Evolutionary conservation across 1,140 invertebrate genomes (phyloP).

Genomic region (Lepidotrigona ventralis): DNA sequence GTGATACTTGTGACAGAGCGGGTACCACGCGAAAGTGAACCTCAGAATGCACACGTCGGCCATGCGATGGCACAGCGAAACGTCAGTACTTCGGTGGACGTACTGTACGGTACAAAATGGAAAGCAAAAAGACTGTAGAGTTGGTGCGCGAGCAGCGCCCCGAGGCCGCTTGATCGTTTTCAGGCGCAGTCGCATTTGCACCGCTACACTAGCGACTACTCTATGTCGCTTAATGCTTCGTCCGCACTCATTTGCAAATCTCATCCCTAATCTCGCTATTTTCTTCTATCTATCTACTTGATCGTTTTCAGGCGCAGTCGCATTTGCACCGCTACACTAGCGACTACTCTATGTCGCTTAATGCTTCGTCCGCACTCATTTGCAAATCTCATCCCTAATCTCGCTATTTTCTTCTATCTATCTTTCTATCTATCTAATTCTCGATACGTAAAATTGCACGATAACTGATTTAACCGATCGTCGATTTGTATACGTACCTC

Average conservation of each 20-base stretch:
- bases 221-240: constrained; percentile 1
- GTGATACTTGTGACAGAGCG: constrained; percentile 52
- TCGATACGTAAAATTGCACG: too few relatives aligned
- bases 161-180: constrained; percentile 44
- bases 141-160: constrained; percentile 44
- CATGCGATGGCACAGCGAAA: constrained; percentile 72
- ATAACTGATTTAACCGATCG: not conserved
- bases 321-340: constrained; percentile 28
- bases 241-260: not conserved
- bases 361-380: constrained; percentile 17
- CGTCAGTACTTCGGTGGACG: constrained; percentile 63
- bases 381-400: not conserved
- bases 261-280: not conserved
- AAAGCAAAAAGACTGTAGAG: constrained; percentile 61
- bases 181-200: constrained; percentile 44
- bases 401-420: not conserved
- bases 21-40: constrained; percentile 68
- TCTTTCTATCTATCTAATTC: not conserved
- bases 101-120: constrained; percentile 60
- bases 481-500: not conserved
- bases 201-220: not conserved
- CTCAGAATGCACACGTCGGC: constrained; percentile 74
- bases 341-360: not conserved
- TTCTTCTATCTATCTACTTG: constrained; percentile 3
- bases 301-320: constrained; percentile 35